phyloP scores from a whole-genome alignment of 2,888 invertebrate genomes.

The Dinocampus coccinellae region DNA sequence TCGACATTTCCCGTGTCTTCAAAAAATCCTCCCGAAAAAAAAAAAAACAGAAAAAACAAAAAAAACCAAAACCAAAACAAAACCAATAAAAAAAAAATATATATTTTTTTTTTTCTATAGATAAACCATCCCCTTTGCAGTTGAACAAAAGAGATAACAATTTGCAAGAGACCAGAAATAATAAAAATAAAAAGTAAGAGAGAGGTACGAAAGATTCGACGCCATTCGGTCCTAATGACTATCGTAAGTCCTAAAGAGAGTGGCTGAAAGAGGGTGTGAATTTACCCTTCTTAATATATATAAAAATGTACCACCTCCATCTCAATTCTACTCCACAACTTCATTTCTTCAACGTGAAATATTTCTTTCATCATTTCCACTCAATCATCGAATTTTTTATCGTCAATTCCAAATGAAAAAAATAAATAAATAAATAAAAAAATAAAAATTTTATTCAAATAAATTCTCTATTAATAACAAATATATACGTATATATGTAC shows the following conservation, averaged over 20 bases:
- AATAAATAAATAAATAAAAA: too few species aligned
- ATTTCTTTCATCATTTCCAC: conserved; percentile 20
- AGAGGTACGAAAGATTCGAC: conserved; percentile 38
- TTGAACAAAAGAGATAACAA: conserved; percentile 14
- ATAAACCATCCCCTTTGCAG: background rate
- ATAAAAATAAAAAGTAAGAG: conserved; percentile 12
- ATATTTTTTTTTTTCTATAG: background rate
- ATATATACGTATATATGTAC: too few species aligned
- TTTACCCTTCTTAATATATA: conserved; percentile 14
- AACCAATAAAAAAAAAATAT: background rate
- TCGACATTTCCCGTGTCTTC: background rate
- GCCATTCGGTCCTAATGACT: conserved; percentile 53
- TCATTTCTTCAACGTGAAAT: conserved; percentile 2
- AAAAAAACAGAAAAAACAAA: background rate
- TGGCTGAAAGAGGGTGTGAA: background rate
- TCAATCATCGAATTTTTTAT: conserved; percentile 55
- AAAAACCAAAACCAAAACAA: background rate
- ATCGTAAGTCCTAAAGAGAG: conserved; percentile 43
- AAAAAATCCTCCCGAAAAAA: background rate
- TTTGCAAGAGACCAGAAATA: background rate
- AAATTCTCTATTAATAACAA: too few species aligned
- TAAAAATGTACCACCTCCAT: conserved; percentile 19
- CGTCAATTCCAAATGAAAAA: too few species aligned
- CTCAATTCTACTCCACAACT: background rate
- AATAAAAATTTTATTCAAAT: background rate